A percentile compares a stretch with the other conserved stretches of the same genome.
These are phyloP conservation scores for Myotis planiceps DNA, from an alignment of 2,797 vertebrate genomes.

Conservation along the genomic window DNA sequence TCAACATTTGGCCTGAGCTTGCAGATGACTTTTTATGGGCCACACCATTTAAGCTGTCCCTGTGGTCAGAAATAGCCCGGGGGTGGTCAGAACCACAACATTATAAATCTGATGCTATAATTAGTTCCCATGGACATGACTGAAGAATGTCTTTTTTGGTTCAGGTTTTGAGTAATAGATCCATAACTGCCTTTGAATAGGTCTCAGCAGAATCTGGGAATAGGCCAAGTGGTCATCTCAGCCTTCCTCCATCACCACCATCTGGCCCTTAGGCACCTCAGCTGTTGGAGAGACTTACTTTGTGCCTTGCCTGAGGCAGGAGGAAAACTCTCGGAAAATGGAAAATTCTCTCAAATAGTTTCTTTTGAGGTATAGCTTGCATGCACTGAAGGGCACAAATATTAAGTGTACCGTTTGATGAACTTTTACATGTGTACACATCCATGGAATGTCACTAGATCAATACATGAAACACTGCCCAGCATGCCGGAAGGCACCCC, in stretches of 20 bases:
- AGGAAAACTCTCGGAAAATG: background rate
- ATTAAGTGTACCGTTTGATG: background rate
- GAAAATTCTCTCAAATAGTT: background rate
- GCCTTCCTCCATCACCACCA: background rate
- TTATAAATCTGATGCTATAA: conserved; percentile 43
- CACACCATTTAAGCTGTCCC: conserved; percentile 48
- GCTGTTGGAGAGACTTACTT: background rate
- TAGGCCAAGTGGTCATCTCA: background rate
- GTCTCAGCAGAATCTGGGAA: background rate
- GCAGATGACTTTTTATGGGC: conserved; percentile 54
- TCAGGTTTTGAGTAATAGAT: conserved; percentile 38
- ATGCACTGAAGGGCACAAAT: background rate
- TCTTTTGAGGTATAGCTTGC: background rate
- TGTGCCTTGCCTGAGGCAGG: background rate
- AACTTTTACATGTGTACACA: background rate
- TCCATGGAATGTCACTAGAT: background rate
- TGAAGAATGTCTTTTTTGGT: conserved; percentile 52
- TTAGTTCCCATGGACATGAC: background rate
- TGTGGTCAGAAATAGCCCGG: conserved; percentile 56
- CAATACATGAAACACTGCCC: no score
- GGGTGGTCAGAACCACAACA: conserved; percentile 51
- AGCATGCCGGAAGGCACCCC: accelerated
- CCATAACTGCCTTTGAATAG: background rate
- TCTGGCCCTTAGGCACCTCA: background rate
- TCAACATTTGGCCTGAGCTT: conserved; percentile 33